Percentiles rank a stretch among this genome's conserved stretches.
Evolutionary conservation across 2,888 invertebrate species (phyloP).

Genomic region (Mimas tiliae): DNA sequence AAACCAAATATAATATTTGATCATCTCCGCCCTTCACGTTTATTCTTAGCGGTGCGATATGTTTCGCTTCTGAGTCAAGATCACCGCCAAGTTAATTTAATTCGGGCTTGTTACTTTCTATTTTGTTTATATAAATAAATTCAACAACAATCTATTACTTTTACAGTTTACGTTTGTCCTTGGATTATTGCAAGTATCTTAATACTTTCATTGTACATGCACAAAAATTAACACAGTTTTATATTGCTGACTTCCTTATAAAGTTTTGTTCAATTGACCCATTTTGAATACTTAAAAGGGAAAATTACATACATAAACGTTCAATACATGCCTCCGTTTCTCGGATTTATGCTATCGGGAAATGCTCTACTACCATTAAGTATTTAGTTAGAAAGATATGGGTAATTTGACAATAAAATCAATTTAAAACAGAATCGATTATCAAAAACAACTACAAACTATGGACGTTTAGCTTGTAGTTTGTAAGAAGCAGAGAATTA

Average conservation of each 20-base stretch:
- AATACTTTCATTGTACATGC: neutral
- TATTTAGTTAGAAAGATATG: too few relatives aligned
- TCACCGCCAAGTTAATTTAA: conserved; percentile 40
- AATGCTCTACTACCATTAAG: too few relatives aligned
- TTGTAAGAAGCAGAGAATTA: neutral
- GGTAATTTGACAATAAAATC: too few relatives aligned
- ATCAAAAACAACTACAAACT: too few relatives aligned
- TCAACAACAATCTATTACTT: conserved; percentile 1
- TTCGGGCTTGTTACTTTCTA: conserved; percentile 49
- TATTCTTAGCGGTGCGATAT: conserved; percentile 14
- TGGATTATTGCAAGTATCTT: neutral
- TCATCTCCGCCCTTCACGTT: conserved; percentile 5
- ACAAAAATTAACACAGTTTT: neutral
- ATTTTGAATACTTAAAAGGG: too few relatives aligned
- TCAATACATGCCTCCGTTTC: too few relatives aligned
- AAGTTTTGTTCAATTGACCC: too few relatives aligned
- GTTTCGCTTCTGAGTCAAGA: conserved; percentile 38
- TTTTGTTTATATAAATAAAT: conserved; percentile 34
- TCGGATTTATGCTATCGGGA: too few relatives aligned
- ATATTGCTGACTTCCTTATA: neutral
- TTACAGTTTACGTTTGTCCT: neutral
- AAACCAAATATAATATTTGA: conserved; percentile 1
- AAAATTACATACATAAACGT: too few relatives aligned
- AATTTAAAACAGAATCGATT: too few relatives aligned
- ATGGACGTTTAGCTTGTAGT: too few relatives aligned